These are phyloP conservation scores for Syrista parreyssii DNA, from an alignment of 2,888 invertebrate genomes.

Conservation along the genomic window DNA sequence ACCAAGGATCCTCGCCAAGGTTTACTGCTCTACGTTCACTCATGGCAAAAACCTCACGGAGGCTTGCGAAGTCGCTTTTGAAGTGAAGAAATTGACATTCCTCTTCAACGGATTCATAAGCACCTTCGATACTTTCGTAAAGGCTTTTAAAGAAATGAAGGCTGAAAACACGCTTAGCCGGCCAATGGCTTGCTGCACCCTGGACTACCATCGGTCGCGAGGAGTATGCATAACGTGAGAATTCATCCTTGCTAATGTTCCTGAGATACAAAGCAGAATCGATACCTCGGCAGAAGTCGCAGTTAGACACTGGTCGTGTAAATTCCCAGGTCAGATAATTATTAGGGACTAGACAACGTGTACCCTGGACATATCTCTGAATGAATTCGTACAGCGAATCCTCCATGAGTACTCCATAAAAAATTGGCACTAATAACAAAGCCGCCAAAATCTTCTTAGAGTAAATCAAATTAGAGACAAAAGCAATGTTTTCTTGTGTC, in stretches of 20 bases:
- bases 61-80: constrained; percentile 81
- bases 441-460: constrained; percentile 29
- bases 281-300: constrained; percentile 80
- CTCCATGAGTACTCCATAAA: constrained; percentile 43
- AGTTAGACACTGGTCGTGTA: constrained; percentile 84
- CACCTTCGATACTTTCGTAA: constrained; percentile 76
- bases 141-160: constrained; percentile 77
- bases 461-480: constrained; percentile 13
- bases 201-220: constrained; percentile 84
- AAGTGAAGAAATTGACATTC: constrained; percentile 91
- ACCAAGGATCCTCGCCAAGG: constrained; percentile 81
- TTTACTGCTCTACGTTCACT: constrained; percentile 73
- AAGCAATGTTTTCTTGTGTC: constrained; percentile 20
- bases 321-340: constrained; percentile 91
- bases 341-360: constrained; percentile 83
- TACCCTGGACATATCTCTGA: constrained; percentile 56
- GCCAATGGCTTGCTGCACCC: constrained; percentile 81
- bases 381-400: constrained; percentile 42
- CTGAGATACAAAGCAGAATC: constrained; percentile 75
- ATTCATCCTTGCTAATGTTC: constrained; percentile 77
- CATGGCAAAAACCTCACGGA: constrained; percentile 84
- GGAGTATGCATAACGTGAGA: constrained; percentile 80
- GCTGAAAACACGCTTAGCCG: constrained; percentile 76
- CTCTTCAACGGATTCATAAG: constrained; percentile 80
- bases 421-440: constrained; percentile 39